A percentile compares a stretch with the other conserved stretches of the same genome.
Evolutionary conservation across 2,888 invertebrate genomes (phyloP).

Genomic region (Sphecodes monilicornis): DNA sequence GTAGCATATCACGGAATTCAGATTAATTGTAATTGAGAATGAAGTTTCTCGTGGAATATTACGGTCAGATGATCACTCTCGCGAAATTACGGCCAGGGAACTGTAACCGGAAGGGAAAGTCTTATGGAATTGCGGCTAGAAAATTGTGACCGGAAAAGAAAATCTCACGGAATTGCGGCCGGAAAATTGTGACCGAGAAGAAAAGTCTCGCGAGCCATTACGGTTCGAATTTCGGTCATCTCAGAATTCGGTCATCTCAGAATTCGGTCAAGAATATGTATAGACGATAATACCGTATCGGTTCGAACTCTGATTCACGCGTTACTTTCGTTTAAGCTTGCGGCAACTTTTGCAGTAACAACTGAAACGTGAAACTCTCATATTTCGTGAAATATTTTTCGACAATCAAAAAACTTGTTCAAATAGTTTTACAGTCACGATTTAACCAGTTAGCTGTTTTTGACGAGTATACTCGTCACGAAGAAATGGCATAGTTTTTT

Average conservation of each 20-base stretch:
- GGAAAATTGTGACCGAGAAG: neutral
- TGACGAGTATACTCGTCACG: too few relatives aligned
- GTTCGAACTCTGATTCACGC: neutral
- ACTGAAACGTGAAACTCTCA: neutral
- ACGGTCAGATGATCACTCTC: neutral
- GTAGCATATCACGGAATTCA: neutral
- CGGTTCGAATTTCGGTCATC: conserved; percentile 2
- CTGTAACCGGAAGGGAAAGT: neutral
- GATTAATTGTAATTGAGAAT: neutral
- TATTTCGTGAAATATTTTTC: neutral
- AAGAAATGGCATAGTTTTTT: too few relatives aligned
- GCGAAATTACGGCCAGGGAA: neutral
- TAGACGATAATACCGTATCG: conserved; percentile 5
- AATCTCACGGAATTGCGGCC: conserved; percentile 1
- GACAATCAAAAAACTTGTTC: neutral
- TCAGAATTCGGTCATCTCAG: conserved; percentile 4
- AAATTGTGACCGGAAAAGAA: conserved; percentile 8
- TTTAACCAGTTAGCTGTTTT: too few relatives aligned
- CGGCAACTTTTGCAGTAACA: neutral
- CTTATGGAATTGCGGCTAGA: neutral
- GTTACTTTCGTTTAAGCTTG: neutral
- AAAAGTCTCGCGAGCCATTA: neutral
- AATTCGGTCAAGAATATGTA: conserved; percentile 8
- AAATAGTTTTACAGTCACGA: neutral
- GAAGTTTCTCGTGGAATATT: neutral